These are phyloP conservation scores for Mesembrinibis cayennensis DNA, from an alignment of 2,113 vertebrate species.

Conservation along the genomic window DNA sequence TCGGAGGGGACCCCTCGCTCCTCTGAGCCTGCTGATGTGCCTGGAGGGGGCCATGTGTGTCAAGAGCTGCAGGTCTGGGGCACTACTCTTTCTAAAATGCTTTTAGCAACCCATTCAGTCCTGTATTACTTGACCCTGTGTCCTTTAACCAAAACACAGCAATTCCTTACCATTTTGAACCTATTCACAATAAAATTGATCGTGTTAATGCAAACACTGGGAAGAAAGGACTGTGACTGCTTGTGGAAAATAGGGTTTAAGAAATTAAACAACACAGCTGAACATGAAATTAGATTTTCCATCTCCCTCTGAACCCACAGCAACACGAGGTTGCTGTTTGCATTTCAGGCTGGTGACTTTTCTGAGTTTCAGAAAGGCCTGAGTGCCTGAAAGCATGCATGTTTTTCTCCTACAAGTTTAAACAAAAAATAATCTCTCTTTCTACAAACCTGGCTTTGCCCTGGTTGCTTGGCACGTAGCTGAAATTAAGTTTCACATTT, in stretches of 20 bases:
- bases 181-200: background rate
- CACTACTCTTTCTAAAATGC: background rate
- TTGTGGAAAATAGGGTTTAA: background rate
- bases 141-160: background rate
- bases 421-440: constrained; percentile 1
- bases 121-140: background rate
- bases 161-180: background rate
- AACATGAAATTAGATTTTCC: constrained; percentile 1
- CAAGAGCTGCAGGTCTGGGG: background rate
- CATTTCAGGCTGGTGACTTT: background rate
- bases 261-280: background rate
- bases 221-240: background rate
- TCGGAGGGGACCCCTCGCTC: background rate
- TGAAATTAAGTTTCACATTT: background rate
- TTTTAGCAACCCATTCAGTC: background rate
- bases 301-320: background rate
- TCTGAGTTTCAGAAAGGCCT: background rate
- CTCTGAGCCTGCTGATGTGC: background rate
- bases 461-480: background rate
- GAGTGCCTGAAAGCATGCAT: background rate
- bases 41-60: background rate
- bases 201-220: background rate
- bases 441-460: background rate
- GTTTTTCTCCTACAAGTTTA: background rate
- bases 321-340: background rate